These are phyloP conservation scores for Neostethus bicornis DNA, from an alignment of 2,797 vertebrate genomes.

Conservation along the genomic window DNA sequence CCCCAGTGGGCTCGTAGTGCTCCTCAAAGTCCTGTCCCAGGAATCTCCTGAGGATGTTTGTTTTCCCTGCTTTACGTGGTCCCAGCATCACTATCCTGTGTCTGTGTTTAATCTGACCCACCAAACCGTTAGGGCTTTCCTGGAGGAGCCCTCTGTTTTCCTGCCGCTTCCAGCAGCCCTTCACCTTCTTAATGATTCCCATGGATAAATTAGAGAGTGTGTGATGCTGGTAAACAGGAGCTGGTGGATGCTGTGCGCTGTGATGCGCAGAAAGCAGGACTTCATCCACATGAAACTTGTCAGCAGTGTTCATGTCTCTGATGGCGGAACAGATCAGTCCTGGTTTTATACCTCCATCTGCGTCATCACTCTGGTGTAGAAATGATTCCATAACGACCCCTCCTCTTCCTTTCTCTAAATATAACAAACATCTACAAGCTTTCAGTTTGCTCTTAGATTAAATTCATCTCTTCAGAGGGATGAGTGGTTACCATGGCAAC, in stretches of 20 bases:
- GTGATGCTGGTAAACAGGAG: conserved; percentile 33
- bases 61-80: conserved; percentile 77
- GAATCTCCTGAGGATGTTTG: conserved; percentile 74
- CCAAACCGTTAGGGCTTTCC: conserved; percentile 53
- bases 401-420: neutral
- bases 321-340: conserved; percentile 15
- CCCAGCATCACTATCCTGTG: conserved; percentile 80
- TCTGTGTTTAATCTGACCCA: conserved; percentile 61
- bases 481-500: too few relatives aligned
- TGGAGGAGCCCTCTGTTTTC: conserved; percentile 40
- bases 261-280: conserved; percentile 46
- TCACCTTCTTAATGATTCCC: conserved; percentile 69
- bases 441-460: too few relatives aligned
- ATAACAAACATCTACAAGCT: neutral
- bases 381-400: conserved; percentile 47
- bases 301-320: conserved; percentile 74
- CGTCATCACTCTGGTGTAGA: conserved; percentile 60
- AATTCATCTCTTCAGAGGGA: too few relatives aligned
- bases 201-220: conserved; percentile 55
- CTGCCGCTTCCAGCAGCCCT: conserved; percentile 61
- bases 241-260: conserved; percentile 22
- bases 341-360: conserved; percentile 57
- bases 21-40: conserved; percentile 75
- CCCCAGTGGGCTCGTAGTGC: conserved; percentile 72
- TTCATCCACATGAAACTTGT: conserved; percentile 72